Percentiles rank a stretch among this genome's conserved stretches.
Evolutionary conservation across 2,797 vertebrate genomes (phyloP).

Genomic region (Dermochelys coriacea): DNA sequence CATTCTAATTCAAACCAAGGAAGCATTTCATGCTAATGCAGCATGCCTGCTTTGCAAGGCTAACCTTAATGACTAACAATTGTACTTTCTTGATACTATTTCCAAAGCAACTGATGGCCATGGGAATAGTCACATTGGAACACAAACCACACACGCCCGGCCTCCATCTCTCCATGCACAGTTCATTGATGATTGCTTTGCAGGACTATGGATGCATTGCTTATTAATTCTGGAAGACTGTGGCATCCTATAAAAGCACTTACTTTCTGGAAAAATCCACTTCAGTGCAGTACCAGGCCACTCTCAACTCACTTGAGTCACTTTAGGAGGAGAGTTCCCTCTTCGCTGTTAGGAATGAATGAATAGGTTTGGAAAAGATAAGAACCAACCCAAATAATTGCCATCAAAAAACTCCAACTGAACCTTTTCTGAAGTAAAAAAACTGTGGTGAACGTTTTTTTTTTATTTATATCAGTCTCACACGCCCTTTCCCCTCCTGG

Average conservation of each 20-base stretch:
- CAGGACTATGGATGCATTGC: constrained; percentile 21
- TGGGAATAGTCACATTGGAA: constrained; percentile 45
- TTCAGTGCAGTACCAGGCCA: constrained; percentile 42
- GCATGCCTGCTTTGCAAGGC: constrained; percentile 61
- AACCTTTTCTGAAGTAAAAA: background rate
- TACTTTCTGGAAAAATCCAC: constrained; percentile 63
- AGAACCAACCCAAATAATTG: background rate
- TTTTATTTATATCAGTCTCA: background rate
- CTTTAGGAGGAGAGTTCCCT: constrained; percentile 37
- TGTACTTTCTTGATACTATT: constrained; percentile 65
- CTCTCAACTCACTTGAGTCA: constrained; percentile 55
- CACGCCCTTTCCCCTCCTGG: background rate
- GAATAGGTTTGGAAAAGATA: background rate
- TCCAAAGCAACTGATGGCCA: constrained; percentile 32
- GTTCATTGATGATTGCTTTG: constrained; percentile 59
- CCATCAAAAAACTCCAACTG: background rate
- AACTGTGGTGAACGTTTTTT: background rate
- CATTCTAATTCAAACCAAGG: constrained; percentile 69
- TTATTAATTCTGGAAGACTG: constrained; percentile 39
- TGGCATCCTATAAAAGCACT: constrained; percentile 61
- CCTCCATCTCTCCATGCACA: constrained; percentile 46
- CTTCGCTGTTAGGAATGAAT: constrained; percentile 17
- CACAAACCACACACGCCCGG: constrained; percentile 43
- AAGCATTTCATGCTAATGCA: constrained; percentile 70
- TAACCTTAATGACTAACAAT: constrained; percentile 75